Base-by-base conservation (phyloP, 2,888 invertebrate genomes). In the Tenthredo scrophulariae region DNA sequence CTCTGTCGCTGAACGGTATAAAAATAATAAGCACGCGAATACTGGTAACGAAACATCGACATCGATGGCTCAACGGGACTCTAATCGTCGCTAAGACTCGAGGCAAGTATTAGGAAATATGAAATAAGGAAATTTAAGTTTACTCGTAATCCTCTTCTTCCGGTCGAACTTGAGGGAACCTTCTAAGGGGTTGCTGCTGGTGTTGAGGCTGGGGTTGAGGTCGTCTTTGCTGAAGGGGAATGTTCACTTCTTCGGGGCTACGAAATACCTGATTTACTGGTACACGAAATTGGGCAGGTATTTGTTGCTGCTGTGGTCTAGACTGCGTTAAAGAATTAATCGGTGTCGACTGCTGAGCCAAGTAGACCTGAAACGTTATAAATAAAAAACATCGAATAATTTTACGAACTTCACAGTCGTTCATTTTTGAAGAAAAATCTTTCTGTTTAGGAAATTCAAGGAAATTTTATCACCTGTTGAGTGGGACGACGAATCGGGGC, bases 181-280 rank as follows among this genome's bases (percentile, higher is more conserved):
- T 92, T 88, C 93, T 90, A 50, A 92, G 86, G 3, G 90, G 87
- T 37, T 91, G 91, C 15, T 89, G 88, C 13, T 89, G 93, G 88
- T 94, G 93, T 65, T 92, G 91, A 58, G 94, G 92, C 85, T 92
- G 91, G 77, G 93, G 91, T 65, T 94, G 94, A 22, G 97, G 97
- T 90, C 97, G 95, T 91, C 97, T 95, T 92, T 97, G 97, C 86
- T 96, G 96, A 82, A 98, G 94, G 4, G 97, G 97, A 89, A 97
- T 97, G 92, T 98, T 97, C 80, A 97, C 97, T 92, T 97, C 97
- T 92, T 98, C 97, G 4, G 97, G 97, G 65, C 97, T 96, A 89
- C 97, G 96, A 94, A 97, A 98, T 74, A 97, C 97, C 91, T 97
- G 97, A 87, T 95, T 95, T 46, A 94, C 92, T 46, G 93, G 93